Evolutionary conservation across 2,113 vertebrate species (phyloP), one percentile per base, ranked within the genome.

Genomic region (Chlorodrepanis virens): DNA sequence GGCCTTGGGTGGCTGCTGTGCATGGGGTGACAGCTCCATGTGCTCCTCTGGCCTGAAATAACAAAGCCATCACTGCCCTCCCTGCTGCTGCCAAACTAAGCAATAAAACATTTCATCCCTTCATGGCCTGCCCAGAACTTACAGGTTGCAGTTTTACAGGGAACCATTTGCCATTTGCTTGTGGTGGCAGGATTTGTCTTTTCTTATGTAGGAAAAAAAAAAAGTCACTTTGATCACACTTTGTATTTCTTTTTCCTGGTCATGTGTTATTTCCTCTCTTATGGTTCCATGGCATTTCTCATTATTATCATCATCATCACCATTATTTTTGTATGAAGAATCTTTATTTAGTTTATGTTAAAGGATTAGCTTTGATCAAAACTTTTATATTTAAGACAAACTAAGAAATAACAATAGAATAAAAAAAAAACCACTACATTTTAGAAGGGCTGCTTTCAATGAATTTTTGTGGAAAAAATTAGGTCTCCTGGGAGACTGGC

Each of bases 341-440:
- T 3, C 0, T 16, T 45, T 56, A 8, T n/a, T 80, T 59, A 56
- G 9, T 4, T 9, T 39, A 12, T 60, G 69, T 68, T 27, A 40
- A 49, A 63, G 18, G 7, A 33, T 65, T 65, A 31, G 4, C 13
- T 69, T 50, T 59, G 31, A 59, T 40, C 14, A 11, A 54, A 52
- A 20, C 2, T 19, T 77, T 13, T 29, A 11, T 9, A 10, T 44
- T 44, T 53, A 35, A 74, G 31, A 29, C 17, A 39, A 61, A 22
- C 1, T 45, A 37, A 49, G 14, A 24, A 54, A 45, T 64, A 40
- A 9, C 5, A 13, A 8, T 37, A 13, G 9, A 39, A 54, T 39
- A 10, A 35, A 47, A 71, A 67, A n/a, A 18, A 53, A 4, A 4
- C 0, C 4, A 12, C 3, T 27, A 1, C 0, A 1, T 64, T 65